These are phyloP conservation scores for Aphaenogaster ashmeadi DNA, from an alignment of 1,140 invertebrate genomes.

Conservation along the genomic window DNA sequence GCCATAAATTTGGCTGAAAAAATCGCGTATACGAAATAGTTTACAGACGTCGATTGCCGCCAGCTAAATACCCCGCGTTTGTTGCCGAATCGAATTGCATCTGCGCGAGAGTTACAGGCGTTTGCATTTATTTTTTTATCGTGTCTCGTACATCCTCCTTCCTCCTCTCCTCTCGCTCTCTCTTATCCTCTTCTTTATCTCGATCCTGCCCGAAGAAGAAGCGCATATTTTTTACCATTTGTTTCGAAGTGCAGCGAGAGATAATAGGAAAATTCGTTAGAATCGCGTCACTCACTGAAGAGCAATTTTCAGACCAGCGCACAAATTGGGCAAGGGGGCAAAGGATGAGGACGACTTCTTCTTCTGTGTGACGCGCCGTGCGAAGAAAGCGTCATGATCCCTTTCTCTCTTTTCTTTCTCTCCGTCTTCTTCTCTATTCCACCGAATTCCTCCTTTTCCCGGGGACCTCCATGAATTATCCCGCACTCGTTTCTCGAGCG, in stretches of 20 bases:
- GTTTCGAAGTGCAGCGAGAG: not conserved
- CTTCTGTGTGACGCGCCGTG: not conserved
- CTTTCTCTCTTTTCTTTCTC: not conserved
- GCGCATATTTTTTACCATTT: not conserved
- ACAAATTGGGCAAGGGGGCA: slow-evolving; percentile 7
- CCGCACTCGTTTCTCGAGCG: slow-evolving; percentile 46
- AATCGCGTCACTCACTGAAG: not conserved
- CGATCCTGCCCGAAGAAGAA: not conserved
- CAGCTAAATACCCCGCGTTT: slow-evolving; percentile 65
- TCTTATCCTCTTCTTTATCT: slow-evolving; percentile 24
- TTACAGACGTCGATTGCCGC: slow-evolving; percentile 65
- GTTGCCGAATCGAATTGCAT: slow-evolving; percentile 65
- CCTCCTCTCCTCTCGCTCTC: not conserved
- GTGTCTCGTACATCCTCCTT: not conserved
- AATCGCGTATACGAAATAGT: slow-evolving; percentile 69
- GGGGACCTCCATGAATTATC: slow-evolving; percentile 55
- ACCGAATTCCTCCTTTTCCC: slow-evolving; percentile 65
- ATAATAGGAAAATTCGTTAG: slow-evolving; percentile 18
- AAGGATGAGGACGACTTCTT: not conserved
- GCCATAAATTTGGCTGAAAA: slow-evolving; percentile 64
- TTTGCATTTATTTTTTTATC: slow-evolving; percentile 65
- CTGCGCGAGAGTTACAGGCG: slow-evolving; percentile 31
- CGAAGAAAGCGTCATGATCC: slow-evolving; percentile 11
- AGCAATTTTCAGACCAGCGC: not conserved
- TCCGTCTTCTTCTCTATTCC: slow-evolving; percentile 11